Conservation (phyloP, 2,113 vertebrate species). For the Stercorarius parasiticus region DNA sequence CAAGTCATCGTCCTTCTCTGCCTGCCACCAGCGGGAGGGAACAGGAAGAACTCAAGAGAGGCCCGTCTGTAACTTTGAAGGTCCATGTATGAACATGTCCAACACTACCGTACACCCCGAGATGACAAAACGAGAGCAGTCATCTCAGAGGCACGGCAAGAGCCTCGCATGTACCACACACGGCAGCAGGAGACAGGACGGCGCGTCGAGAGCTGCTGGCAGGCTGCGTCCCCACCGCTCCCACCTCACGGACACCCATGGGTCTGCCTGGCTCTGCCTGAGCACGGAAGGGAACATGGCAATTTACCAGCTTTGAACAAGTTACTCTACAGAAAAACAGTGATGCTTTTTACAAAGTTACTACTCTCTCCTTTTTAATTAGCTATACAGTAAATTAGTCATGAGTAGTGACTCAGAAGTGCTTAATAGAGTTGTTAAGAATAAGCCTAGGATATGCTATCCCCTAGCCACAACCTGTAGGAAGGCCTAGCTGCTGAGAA, state of each 20-base stretch:
- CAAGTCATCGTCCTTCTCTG: background rate
- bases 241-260: background rate
- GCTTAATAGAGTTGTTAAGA: background rate
- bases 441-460: background rate
- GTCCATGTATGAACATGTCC: rapidly evolving
- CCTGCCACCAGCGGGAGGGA: background rate
- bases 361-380: background rate
- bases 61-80: background rate
- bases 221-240: background rate
- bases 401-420: background rate
- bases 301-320: background rate
- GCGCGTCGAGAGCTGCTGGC: background rate
- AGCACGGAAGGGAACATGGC: rapidly evolving
- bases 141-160: no score
- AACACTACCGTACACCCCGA: background rate
- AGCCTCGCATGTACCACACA: rapidly evolving
- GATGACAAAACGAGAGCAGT: background rate
- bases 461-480: background rate
- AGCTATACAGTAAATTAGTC: background rate
- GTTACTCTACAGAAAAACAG: background rate
- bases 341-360: background rate
- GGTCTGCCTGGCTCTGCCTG: rapidly evolving
- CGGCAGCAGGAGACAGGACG: background rate
- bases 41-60: background rate
- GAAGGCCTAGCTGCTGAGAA: background rate